Evolutionary conservation across 2,888 invertebrate species (phyloP).

Genomic region (Abrostola tripartita): DNA sequence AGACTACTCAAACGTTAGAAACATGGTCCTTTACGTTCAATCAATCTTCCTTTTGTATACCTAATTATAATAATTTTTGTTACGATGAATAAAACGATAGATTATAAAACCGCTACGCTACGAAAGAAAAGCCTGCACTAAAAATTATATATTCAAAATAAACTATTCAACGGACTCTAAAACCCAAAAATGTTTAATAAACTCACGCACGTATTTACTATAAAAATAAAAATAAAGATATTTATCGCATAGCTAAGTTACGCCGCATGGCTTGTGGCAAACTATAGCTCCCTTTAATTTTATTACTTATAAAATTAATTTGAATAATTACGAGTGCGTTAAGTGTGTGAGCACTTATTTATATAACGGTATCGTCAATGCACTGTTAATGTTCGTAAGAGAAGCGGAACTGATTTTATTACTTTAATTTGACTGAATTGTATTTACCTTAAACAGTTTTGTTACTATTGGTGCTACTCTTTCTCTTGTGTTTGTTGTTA

Average conservation of each 20-base stretch:
- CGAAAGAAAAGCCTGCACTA: too few species aligned
- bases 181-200: conserved; percentile 17
- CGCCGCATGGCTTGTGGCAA: conserved; percentile 25
- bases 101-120: too few species aligned
- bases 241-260: conserved; percentile 33
- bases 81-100: too few species aligned
- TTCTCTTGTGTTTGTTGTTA: conserved; percentile 3
- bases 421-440: conserved; percentile 55
- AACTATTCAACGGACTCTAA: neutral
- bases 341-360: conserved; percentile 57
- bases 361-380: conserved; percentile 58
- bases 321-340: conserved; percentile 59
- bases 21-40: too few species aligned
- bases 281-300: conserved; percentile 54
- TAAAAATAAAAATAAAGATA: conserved; percentile 34
- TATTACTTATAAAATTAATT: conserved; percentile 60
- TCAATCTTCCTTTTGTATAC: too few species aligned
- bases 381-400: conserved; percentile 54
- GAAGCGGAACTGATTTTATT: conserved; percentile 65
- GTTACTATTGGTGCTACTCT: neutral
- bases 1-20: too few species aligned
- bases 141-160: neutral
- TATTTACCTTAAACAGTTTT: conserved; percentile 20
- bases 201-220: conserved; percentile 32
- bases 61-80: too few species aligned